These are phyloP conservation scores for Regulus satrapa DNA, from an alignment of 2,113 vertebrate genomes.

Conservation along the genomic window DNA sequence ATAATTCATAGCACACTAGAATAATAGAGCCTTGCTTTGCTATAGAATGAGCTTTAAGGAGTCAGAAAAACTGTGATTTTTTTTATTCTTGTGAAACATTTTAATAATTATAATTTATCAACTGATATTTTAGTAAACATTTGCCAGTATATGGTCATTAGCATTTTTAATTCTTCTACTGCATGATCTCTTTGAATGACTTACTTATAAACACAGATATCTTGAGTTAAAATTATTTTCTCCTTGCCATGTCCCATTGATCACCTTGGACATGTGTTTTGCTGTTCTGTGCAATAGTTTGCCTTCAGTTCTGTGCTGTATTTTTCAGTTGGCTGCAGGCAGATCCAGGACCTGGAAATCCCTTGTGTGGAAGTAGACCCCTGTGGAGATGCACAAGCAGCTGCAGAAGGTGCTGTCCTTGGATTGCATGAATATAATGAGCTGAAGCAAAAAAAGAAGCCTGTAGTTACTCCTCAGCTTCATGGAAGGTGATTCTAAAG, in stretches of 20 bases:
- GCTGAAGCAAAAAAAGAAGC: conserved; percentile 91
- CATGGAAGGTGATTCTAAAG: conserved; percentile 80
- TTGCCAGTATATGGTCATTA: background rate
- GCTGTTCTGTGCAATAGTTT: background rate
- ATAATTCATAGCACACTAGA: background rate
- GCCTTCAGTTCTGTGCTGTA: background rate
- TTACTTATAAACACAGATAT: background rate
- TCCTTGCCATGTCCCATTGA: background rate
- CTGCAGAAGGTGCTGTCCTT: conserved; percentile 90
- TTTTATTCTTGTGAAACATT: background rate
- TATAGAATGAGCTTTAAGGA: background rate
- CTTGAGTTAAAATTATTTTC: background rate
- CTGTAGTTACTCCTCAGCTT: conserved; percentile 74
- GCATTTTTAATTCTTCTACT: background rate
- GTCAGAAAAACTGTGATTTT: background rate
- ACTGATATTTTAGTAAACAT: background rate
- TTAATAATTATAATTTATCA: background rate
- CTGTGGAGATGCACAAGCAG: conserved; percentile 89
- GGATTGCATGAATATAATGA: conserved; percentile 90
- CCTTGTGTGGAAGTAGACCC: conserved; percentile 87
- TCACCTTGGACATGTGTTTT: background rate
- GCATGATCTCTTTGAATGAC: background rate
- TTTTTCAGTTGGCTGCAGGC: conserved; percentile 83
- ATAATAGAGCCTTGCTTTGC: background rate
- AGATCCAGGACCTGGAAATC: conserved; percentile 88